These are phyloP conservation scores for Fragum fragum DNA, from an alignment of 2,888 invertebrate genomes.

Conservation along the genomic window DNA sequence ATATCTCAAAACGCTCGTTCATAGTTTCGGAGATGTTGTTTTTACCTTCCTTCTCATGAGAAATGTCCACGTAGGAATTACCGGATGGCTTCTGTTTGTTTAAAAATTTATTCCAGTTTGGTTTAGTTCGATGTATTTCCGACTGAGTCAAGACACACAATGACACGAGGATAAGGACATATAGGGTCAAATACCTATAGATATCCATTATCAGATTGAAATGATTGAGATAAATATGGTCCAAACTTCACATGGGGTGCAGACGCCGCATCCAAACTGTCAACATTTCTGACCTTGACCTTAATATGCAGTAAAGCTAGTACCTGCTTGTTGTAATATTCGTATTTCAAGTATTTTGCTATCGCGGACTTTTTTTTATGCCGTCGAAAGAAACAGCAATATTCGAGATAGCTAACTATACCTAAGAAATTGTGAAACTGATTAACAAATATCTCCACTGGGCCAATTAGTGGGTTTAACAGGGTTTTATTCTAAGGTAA, in stretches of 20 bases:
- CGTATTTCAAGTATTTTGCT: too few species aligned
- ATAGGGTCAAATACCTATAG: constrained; percentile 30
- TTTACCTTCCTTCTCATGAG: constrained; percentile 18
- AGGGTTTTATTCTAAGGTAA: too few species aligned
- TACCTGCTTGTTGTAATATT: background rate
- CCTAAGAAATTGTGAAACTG: too few species aligned
- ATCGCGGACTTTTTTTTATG: too few species aligned
- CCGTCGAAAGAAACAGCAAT: too few species aligned
- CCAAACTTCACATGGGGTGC: constrained; percentile 59
- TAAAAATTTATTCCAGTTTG: constrained; percentile 60
- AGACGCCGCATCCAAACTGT: constrained; percentile 53
- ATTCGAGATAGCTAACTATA: too few species aligned
- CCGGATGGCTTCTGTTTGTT: constrained; percentile 39
- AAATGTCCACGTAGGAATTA: constrained; percentile 72
- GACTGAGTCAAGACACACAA: constrained; percentile 65
- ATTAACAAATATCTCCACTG: too few species aligned
- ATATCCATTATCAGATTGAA: constrained; percentile 57
- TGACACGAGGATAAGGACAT: constrained; percentile 43
- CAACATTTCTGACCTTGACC: constrained; percentile 64
- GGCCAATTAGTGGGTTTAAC: too few species aligned
- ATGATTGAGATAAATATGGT: constrained; percentile 49
- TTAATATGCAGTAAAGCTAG: constrained; percentile 25
- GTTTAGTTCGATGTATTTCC: constrained; percentile 77
- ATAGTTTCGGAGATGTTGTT: constrained; percentile 35
- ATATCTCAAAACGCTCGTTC: constrained; percentile 70